Evolutionary conservation across 2,113 vertebrate species (phyloP).

Genomic region (Gymnarchus niloticus): DNA sequence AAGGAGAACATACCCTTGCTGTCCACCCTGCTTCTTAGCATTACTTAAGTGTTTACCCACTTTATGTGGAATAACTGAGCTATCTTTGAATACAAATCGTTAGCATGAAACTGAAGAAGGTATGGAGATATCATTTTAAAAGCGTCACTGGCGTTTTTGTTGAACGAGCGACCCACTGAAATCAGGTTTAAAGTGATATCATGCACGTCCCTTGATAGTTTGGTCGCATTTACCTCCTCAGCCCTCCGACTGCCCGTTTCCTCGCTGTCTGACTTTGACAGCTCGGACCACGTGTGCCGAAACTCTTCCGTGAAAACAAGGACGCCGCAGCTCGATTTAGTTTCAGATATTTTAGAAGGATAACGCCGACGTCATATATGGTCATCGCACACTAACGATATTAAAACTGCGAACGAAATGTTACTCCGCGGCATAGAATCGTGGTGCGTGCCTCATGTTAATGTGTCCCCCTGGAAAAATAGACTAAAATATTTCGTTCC

Average conservation of each 20-base stretch:
- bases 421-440: not conserved
- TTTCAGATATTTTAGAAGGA: slow-evolving; percentile 14
- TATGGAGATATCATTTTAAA: not conserved
- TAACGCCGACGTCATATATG: slow-evolving; percentile 19
- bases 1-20: no score
- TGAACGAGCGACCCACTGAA: not conserved
- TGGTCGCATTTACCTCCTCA: not conserved
- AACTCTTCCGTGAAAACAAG: not conserved
- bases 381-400: slow-evolving; percentile 26
- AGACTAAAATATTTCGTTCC: not conserved
- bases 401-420: not conserved
- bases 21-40: no score
- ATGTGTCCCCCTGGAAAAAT: slow-evolving; percentile 22
- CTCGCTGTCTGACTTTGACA: not conserved
- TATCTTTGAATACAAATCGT: not conserved
- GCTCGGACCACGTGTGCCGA: not conserved
- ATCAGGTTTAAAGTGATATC: not conserved
- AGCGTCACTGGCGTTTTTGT: not conserved
- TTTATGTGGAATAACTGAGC: not conserved
- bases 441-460: not conserved
- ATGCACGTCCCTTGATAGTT: not conserved
- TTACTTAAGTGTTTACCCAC: no score
- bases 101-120: not conserved
- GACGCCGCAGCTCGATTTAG: not conserved
- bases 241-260: not conserved